Evolutionary conservation across 2,888 invertebrate genomes (phyloP).

Genomic region (Epinotia bilunana): DNA sequence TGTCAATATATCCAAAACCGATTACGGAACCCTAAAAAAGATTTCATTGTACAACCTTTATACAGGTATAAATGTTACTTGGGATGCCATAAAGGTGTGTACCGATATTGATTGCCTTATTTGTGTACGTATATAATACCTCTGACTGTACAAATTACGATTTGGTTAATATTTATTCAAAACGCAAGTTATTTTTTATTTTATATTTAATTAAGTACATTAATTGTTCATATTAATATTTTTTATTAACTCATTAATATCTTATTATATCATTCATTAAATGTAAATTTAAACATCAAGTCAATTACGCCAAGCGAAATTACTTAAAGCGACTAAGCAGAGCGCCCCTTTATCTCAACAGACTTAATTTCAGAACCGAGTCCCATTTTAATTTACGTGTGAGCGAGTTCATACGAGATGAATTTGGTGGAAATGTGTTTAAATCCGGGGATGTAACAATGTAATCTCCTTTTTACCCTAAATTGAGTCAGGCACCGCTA

Average conservation of each 20-base stretch:
- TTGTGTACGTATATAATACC: no score
- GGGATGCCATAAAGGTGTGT: no score
- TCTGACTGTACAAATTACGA: background rate
- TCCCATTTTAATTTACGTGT: conserved; percentile 26
- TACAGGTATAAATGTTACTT: no score
- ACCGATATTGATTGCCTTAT: no score
- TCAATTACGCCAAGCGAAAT: conserved; percentile 22
- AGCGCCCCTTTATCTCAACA: conserved; percentile 15
- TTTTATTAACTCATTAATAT: background rate
- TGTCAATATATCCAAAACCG: no score
- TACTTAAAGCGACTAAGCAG: conserved; percentile 5
- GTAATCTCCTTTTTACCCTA: conserved; percentile 20
- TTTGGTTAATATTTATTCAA: background rate
- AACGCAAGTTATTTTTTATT: background rate
- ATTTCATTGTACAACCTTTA: no score
- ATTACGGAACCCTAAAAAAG: no score
- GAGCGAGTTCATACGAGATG: conserved; percentile 26
- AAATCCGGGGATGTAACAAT: conserved; percentile 15
- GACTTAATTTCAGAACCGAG: conserved; percentile 26
- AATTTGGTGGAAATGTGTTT: conserved; percentile 29
- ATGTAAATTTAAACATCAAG: conserved; percentile 22
- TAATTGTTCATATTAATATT: no score
- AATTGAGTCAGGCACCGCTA: conserved; percentile 11
- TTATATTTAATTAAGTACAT: no score
- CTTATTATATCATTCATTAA: conserved; percentile 6